Evolutionary conservation across 1,140 invertebrate species (phyloP), one percentile per base, ranked within the genome.

Genomic region (Dendroctonus valens): DNA sequence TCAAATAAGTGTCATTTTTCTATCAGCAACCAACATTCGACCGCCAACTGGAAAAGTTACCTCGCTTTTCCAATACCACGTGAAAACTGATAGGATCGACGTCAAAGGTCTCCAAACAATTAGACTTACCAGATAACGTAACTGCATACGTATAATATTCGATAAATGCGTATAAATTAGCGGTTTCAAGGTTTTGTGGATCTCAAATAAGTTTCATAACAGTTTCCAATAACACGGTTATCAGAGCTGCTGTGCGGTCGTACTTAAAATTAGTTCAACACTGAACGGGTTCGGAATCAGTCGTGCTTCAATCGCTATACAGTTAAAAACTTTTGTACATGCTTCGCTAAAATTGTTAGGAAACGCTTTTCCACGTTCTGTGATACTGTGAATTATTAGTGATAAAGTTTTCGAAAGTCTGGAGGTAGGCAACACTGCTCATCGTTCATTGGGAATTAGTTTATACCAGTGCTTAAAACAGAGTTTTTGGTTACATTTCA

Each of bases 161-260:
- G 44, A 55, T 48, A 49, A 49, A 57, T 49, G 41, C 50, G 51
- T 65, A 65, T 57, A 57, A 64, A 64, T 64, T 64, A 48, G 41
- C 37, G 40, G 37, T 41, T 57, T 65, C 62, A 65, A 65, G 62
- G 62, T 39, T 57, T 53, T 39, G 62, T 8, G 38, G 39, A 65
- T 65, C 62, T 50, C 50, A 63, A 63, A 63, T 65, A 57, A 57
- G 48, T 55, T 65, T 65, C 44, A 41, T 57, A 65, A 55, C 62
- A 50, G 39, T 55, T 65, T 57, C 54, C 49, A 61, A n/a, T 52
- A 61, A 57, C 52, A 57, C 53, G 53, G 41, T 65, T 65, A 65
- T 49, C 44, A 65, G 15, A 38, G 41, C 42, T 41, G 44, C 53
- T 49, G 62, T 63, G 38, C 46, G 38, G 14, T 60, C 46, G 59